Evolutionary conservation across 2,888 invertebrate genomes (phyloP).

Genomic region (Nematopogon swammerdamellus): DNA sequence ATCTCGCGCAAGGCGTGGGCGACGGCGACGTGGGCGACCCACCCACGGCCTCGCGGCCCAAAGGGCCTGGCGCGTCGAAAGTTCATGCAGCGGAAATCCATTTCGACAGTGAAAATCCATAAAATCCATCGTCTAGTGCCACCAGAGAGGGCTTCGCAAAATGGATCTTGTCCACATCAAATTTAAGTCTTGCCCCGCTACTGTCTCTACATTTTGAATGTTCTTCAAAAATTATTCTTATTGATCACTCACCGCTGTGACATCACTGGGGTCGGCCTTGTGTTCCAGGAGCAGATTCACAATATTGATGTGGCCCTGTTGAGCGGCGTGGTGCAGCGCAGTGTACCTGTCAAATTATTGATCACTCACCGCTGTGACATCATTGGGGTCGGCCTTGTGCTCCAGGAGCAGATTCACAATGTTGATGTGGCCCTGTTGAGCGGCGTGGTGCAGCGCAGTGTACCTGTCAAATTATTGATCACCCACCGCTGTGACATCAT

Average conservation of each 20-base stretch:
- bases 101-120: too few species aligned
- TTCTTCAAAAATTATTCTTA: too few species aligned
- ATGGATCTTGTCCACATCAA: too few species aligned
- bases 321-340: conserved; percentile 97
- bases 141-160: too few species aligned
- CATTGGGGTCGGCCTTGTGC: conserved; percentile 93
- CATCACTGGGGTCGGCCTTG: conserved; percentile 92
- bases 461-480: conserved; percentile 62
- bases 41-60: too few species aligned
- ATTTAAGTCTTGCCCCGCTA: too few species aligned
- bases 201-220: too few species aligned
- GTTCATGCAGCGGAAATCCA: too few species aligned
- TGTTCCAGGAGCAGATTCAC: conserved; percentile 91
- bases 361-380: conserved; percentile 81
- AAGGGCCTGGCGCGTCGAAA: too few species aligned
- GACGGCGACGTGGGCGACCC: too few species aligned
- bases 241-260: conserved; percentile 75
- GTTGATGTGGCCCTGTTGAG: conserved; percentile 97
- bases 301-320: conserved; percentile 97
- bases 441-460: conserved; percentile 97
- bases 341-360: conserved; percentile 73
- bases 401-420: conserved; percentile 93
- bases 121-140: too few species aligned
- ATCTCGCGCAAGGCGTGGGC: too few species aligned
- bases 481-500: conserved; percentile 89